These are phyloP conservation scores for Drosophila aff. DNA, from an alignment of 1,140 invertebrate species.

Conservation along the genomic window DNA sequence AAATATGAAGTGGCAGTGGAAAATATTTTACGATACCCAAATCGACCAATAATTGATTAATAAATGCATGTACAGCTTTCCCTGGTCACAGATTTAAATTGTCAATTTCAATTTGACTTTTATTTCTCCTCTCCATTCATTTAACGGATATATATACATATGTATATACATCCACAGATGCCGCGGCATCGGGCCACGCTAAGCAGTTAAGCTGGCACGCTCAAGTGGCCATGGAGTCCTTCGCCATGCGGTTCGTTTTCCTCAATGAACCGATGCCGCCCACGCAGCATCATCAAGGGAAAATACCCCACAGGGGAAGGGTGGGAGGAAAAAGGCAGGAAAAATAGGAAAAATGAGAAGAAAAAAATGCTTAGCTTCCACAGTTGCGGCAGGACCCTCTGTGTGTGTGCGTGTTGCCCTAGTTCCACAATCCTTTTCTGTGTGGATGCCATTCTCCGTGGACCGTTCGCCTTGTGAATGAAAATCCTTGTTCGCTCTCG, in stretches of 20 bases:
- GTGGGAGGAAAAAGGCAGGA: background rate
- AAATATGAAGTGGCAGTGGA: background rate
- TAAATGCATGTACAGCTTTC: background rate
- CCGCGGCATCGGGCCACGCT: conserved; percentile 21
- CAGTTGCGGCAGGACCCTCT: conserved; percentile 34
- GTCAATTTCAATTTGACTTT: conserved; percentile 63
- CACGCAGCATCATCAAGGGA: conserved; percentile 18
- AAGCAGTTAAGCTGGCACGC: conserved; percentile 67
- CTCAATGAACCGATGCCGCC: conserved; percentile 69
- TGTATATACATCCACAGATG: background rate
- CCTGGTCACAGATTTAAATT: conserved; percentile 11
- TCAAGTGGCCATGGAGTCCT: conserved; percentile 68
- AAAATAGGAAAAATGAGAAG: background rate
- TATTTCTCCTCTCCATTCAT: conserved; percentile 73
- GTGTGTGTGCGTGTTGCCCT: conserved; percentile 49
- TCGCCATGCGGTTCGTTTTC: conserved; percentile 65
- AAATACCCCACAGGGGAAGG: background rate
- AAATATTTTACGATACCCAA: background rate
- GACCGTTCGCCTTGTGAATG: conserved; percentile 71
- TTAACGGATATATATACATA: background rate
- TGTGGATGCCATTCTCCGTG: conserved; percentile 64
- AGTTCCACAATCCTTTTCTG: conserved; percentile 67
- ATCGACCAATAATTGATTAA: background rate
- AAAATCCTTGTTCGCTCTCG: conserved; percentile 54
- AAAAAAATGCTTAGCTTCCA: conserved; percentile 31